Evolutionary conservation across 2,113 vertebrate genomes (phyloP).

Genomic region (Gopherus flavomarginatus): DNA sequence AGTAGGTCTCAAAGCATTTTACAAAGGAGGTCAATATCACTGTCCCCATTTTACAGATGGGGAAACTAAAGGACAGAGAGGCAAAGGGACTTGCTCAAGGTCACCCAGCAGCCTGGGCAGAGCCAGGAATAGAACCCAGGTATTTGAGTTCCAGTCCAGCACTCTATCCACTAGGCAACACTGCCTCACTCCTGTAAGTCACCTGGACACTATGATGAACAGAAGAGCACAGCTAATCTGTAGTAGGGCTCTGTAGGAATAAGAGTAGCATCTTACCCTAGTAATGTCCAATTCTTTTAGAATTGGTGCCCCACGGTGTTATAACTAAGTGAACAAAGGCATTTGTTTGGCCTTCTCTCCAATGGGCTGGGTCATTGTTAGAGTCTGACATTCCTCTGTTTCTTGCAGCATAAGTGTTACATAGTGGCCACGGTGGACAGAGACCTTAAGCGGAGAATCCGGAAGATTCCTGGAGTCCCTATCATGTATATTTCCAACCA

Average conservation of each 20-base stretch:
- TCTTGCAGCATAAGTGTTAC: slow-evolving; percentile 95
- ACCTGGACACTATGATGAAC: neutral
- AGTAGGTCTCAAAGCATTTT: neutral
- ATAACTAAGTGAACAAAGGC: neutral
- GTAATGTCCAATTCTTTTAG: neutral
- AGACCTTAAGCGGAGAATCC: slow-evolving; percentile 94
- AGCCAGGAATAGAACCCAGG: neutral
- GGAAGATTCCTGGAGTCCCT: slow-evolving; percentile 97
- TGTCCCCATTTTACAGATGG: neutral
- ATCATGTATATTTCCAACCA: slow-evolving; percentile 99
- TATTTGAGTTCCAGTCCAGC: neutral
- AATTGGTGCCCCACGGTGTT: neutral
- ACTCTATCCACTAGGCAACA: neutral
- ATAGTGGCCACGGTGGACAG: slow-evolving; percentile 98
- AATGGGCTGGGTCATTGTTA: accelerated
- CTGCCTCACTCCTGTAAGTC: neutral
- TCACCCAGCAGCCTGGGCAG: neutral
- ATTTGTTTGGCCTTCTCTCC: neutral
- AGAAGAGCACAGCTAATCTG: neutral
- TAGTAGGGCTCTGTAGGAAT: neutral
- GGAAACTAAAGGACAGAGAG: neutral
- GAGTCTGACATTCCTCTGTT: neutral
- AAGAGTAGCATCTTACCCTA: neutral
- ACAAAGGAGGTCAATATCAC: neutral
- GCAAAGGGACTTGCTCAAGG: neutral